A percentile compares a stretch with the other conserved stretches of the same genome.
phyloP scores from a whole-genome alignment of 2,888 invertebrate species.

The Ptychoptera contaminata region DNA sequence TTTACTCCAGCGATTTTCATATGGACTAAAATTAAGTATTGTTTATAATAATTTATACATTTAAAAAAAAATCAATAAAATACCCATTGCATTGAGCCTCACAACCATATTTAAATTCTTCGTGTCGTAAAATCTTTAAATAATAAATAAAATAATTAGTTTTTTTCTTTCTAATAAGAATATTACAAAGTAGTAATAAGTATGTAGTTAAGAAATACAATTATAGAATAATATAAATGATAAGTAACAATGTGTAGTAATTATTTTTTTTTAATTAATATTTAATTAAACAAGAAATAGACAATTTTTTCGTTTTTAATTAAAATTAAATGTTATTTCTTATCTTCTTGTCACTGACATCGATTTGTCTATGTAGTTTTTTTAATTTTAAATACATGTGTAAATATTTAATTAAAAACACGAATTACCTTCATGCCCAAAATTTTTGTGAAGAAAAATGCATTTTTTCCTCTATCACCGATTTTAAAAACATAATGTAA shows the following conservation, averaged over 20 bases:
- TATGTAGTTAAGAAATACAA: too few species aligned
- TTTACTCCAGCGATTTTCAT: conserved; percentile 96
- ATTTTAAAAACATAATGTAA: conserved; percentile 96
- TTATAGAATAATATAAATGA: too few species aligned
- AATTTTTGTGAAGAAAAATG: conserved; percentile 76
- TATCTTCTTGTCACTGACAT: background rate
- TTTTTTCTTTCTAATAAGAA: background rate
- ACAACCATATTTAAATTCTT: conserved; percentile 94
- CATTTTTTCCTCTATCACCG: conserved; percentile 70
- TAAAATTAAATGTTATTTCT: too few species aligned
- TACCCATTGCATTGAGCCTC: conserved; percentile 96
- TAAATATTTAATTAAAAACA: background rate
- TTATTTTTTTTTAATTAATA: background rate
- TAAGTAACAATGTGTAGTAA: background rate
- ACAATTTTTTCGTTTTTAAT: too few species aligned
- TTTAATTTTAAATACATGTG: background rate
- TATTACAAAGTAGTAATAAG: too few species aligned
- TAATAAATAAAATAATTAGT: background rate
- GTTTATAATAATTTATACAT: background rate
- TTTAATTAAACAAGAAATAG: too few species aligned
- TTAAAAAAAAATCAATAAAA: conserved; percentile 13
- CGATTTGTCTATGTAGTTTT: background rate
- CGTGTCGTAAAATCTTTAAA: conserved; percentile 77
- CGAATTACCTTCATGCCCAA: conserved; percentile 82
- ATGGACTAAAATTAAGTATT: conserved; percentile 49